Base-by-base conservation (phyloP, 2,888 invertebrate genomes). In the Leptinotarsa rubiginosa region DNA sequence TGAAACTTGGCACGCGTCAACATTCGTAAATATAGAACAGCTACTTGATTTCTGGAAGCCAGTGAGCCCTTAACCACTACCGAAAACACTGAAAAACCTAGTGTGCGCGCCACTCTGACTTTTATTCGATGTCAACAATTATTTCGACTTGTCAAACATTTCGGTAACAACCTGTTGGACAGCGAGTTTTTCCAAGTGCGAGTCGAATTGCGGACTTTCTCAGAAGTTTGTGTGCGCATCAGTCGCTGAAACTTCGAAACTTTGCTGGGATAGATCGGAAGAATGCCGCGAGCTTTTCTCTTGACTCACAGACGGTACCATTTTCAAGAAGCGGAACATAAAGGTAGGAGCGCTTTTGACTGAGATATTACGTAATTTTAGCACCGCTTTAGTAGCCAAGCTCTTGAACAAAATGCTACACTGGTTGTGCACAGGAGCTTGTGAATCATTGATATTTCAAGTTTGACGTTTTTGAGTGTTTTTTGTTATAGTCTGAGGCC, bases 201-300 rank as follows among this genome's bases (percentile, higher is more conserved):
- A 18, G 47, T 31, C 15, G 50, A 62, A 47, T 18, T 2, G 12
- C 22, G 22, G n/a, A 68, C 54, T 47, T 56, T 56, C 56, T 69
- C 13, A 47, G 16, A 15, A 71, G 67, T 10, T 62, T 62, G 18
- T 62, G 62, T 31, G 62, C 62, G 62, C 41, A 41, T 16, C 62
- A 41, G n/a, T 62, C 31, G 62, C 62, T 62, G 62, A 62, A n/a
- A 62, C 62, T 12, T n/a, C n/a, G 25, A 31, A 31, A 62, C 25
- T 69, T 52, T 49, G 65, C 68, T 18, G 65, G n/a, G 54, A 72
- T 49, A 22, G 31, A 20, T 70, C 70, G 72, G 72, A 75, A 80
- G 69, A 87, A 92, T 92, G 92, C 92, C 92, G 80, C 88, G 92
- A 83, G 91, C 92, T 76, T 92, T 92, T 84, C 89, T 92, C 69